A percentile compares a stretch with the other conserved stretches of the same genome.
Conservation (phyloP, 2,797 vertebrate species). For the Spinus olivaceus region DNA sequence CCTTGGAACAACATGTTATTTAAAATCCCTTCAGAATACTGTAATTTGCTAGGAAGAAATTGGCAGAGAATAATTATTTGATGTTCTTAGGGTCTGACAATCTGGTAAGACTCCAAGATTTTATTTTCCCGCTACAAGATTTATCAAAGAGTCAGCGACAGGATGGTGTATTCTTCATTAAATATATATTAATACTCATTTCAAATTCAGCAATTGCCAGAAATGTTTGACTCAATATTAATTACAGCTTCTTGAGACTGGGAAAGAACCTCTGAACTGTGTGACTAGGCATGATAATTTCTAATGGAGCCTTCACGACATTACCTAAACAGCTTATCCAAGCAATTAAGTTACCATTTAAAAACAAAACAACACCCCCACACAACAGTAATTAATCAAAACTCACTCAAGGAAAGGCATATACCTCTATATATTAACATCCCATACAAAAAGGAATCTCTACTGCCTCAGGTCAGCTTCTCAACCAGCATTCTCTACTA, state of each 20-base stretch:
- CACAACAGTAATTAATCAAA: background rate
- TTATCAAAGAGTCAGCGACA: background rate
- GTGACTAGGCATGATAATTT: background rate
- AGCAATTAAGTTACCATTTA: background rate
- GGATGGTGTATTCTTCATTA: background rate
- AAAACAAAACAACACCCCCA: background rate
- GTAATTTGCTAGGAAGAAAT: background rate
- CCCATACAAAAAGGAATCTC: background rate
- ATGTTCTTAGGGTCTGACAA: background rate
- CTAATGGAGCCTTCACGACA: background rate
- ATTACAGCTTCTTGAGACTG: background rate
- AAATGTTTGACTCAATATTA: background rate
- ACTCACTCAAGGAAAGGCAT: background rate
- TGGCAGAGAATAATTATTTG: background rate
- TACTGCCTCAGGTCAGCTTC: background rate
- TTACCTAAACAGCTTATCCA: background rate
- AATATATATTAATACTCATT: background rate
- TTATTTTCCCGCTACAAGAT: background rate
- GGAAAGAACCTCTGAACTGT: background rate
- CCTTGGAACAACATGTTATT: background rate
- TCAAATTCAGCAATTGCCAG: background rate
- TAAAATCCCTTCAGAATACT: background rate
- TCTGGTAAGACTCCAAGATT: constrained; percentile 1
- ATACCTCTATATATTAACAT: background rate
- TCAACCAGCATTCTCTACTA: background rate